Base-by-base conservation (phyloP, 1,140 invertebrate species). In the Caenorhabditis brenneri region DNA sequence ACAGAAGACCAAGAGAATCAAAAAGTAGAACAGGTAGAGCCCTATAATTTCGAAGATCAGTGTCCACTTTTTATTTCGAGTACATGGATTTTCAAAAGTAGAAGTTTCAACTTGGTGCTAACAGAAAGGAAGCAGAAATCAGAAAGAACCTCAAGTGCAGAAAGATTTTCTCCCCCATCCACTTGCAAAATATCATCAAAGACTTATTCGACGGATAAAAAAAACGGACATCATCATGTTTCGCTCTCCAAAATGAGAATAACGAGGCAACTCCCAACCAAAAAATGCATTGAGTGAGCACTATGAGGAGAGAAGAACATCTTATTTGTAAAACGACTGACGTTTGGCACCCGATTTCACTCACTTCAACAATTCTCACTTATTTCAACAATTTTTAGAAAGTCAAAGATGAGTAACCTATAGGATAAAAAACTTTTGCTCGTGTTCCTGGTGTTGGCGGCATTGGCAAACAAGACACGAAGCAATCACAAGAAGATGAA, bases 101-200 rank as follows among this genome's bases (percentile, higher is more conserved):
- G n/a, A n/a, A n/a, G n/a, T n/a, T n/a, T n/a, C n/a, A n/a, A n/a
- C n/a, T n/a, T n/a, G n/a, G 15, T 51, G 15, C 19, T 19, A 51
- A 51, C 15, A 51, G 19, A n/a, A 51, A 51, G 24, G 24, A 29
- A 27, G 24, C 24, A 74, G 19, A 42, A 74, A 42, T 74, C 65
- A 74, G 22, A 31, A n/a, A 22, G 29, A 33, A 36, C 58, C 36
- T 65, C 31, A 65, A 65, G 58, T 65, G 58, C 24, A 36, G 31
- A 65, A 12, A 36, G 36, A 33, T 27, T 24, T 55, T 24, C 27
- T 31, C 36, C 29, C 3, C n/a, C 7, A 12, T 24, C 53, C 53
- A 58, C 53, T 46, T 36, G n/a, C 29, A 65, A 36, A 74, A 46
- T 46, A 74, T 74, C 65, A 74, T 74, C 36, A 42, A 29, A 58